phyloP scores from a whole-genome alignment of 2,888 invertebrate species.

The Zygothrica quintamaculata region DNA sequence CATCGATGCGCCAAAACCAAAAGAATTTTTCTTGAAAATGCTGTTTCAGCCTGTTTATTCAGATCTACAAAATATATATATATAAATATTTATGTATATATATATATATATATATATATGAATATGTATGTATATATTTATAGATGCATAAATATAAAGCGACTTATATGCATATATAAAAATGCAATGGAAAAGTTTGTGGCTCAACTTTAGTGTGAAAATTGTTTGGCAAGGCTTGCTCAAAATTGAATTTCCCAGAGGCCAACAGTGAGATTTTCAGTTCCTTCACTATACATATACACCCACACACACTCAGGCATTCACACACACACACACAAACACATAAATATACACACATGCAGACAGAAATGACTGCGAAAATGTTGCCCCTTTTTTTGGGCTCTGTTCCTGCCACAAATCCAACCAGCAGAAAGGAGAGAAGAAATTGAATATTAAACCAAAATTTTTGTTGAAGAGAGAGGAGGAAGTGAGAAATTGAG shows the following conservation, averaged over 20 bases:
- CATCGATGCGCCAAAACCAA: constrained; percentile 50
- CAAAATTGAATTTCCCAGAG: constrained; percentile 64
- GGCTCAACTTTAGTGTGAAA: constrained; percentile 62
- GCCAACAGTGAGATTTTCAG: constrained; percentile 31
- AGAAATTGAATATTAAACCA: not conserved
- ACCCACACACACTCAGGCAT: not conserved
- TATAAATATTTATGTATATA: not conserved
- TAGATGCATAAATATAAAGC: constrained; percentile 59
- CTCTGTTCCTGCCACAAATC: not conserved
- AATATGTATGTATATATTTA: constrained; percentile 2
- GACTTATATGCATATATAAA: constrained; percentile 63
- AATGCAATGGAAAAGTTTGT: constrained; percentile 62
- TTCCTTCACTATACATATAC: constrained; percentile 10
- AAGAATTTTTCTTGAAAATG: constrained; percentile 30
- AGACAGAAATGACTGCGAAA: too few relatives aligned
- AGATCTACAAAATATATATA: not conserved
- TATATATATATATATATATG: constrained; percentile 1
- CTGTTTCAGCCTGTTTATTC: constrained; percentile 1
- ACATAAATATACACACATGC: not conserved
- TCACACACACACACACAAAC: constrained; percentile 4
- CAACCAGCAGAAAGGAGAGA: not conserved
- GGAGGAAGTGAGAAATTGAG: not conserved
- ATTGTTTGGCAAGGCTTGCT: constrained; percentile 44
- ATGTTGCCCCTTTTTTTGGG: too few relatives aligned
- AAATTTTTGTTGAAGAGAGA: not conserved